Evolutionary conservation across 1,140 invertebrate species (phyloP).

Genomic region (Tigriopus japonicus): DNA sequence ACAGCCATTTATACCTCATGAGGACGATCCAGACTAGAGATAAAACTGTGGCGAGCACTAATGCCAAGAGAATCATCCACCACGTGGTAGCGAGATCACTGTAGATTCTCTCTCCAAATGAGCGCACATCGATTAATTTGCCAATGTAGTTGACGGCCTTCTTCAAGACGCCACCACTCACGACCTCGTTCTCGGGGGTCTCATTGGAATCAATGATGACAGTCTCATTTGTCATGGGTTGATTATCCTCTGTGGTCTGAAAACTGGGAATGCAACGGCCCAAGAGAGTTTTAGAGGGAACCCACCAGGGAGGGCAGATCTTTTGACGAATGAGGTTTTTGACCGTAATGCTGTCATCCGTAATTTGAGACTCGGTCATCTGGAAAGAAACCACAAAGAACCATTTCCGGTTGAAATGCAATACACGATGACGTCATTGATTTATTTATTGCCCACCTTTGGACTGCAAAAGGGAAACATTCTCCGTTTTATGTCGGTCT

Average conservation of each 20-base stretch:
- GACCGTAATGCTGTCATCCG: not conserved
- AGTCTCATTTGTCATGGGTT: not conserved
- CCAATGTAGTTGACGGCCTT: not conserved
- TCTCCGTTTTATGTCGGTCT: not conserved
- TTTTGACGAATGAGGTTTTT: not conserved
- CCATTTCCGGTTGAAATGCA: too few relatives aligned
- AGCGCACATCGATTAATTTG: not conserved
- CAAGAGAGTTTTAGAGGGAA: constrained; percentile 16
- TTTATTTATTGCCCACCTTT: not conserved
- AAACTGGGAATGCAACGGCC: constrained; percentile 13
- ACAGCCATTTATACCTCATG: constrained; percentile 34
- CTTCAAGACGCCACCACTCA: constrained; percentile 15
- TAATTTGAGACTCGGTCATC: too few relatives aligned
- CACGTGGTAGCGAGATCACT: constrained; percentile 50
- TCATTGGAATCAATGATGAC: not conserved
- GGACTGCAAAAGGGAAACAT: not conserved
- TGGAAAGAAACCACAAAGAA: too few relatives aligned
- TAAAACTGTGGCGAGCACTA: constrained; percentile 43
- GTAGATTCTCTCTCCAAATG: constrained; percentile 37
- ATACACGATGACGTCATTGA: constrained; percentile 18
- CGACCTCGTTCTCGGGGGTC: constrained; percentile 8
- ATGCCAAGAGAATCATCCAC: constrained; percentile 42
- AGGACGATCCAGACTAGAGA: constrained; percentile 71
- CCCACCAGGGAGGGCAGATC: constrained; percentile 11
- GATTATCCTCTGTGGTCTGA: not conserved